Conservation (phyloP, 2,113 vertebrate genomes). For the Tachysurus vachellii region DNA sequence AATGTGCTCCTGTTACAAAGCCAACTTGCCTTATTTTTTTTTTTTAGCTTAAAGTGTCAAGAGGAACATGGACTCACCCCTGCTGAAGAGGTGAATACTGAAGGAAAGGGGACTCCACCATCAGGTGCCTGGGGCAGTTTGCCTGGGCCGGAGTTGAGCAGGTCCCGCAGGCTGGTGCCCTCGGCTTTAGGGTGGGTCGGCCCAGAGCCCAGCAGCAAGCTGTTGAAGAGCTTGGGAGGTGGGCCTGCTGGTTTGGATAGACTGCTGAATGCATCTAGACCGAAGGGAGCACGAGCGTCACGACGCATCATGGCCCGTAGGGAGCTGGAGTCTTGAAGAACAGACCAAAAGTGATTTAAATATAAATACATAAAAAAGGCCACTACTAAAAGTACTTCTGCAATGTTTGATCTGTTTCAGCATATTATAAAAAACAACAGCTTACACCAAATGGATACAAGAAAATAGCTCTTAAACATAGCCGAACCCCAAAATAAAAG, state of each 20-base stretch:
- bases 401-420: background rate
- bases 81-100: conserved; percentile 88
- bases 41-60: background rate
- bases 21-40: background rate
- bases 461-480: background rate
- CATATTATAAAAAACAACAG: background rate
- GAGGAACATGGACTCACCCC: conserved; percentile 71
- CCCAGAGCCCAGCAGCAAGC: conserved; percentile 87
- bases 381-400: background rate
- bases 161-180: conserved; percentile 93
- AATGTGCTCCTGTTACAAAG: background rate
- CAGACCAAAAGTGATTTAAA: background rate
- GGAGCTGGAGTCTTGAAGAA: conserved; percentile 81
- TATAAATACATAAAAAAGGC: too few relatives aligned
- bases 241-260: conserved; percentile 86
- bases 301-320: conserved; percentile 90
- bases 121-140: conserved; percentile 91
- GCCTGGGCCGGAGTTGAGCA: conserved; percentile 93
- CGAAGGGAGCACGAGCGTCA: conserved; percentile 88
- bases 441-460: background rate
- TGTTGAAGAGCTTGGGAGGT: conserved; percentile 94
- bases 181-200: conserved; percentile 90
- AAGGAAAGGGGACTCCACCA: conserved; percentile 89
- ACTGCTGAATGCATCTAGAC: conserved; percentile 90
- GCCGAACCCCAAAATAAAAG: background rate